Evolutionary conservation across 2,113 vertebrate species (phyloP), one percentile per base, ranked within the genome.

Genomic region (Ictidomys tridecemlineatus): DNA sequence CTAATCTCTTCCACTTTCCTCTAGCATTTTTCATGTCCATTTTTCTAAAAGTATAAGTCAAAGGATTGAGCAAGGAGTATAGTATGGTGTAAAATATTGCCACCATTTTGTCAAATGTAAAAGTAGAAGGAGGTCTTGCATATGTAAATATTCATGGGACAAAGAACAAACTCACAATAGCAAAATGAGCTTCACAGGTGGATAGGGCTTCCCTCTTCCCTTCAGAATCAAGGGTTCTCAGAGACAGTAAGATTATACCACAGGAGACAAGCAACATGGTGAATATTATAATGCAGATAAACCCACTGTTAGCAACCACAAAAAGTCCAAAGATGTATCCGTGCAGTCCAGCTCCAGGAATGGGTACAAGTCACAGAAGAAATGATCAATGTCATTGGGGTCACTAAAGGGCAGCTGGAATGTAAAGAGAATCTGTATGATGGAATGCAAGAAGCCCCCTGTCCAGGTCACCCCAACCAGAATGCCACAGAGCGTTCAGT

Each of bases 241-340:
- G 76, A 16, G 96, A 89, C 11, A 91, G 2, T 26, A 97, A 51
- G 70, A 97, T 96, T 69, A 97, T 37, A 67, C 86, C 86, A 24
- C 93, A 97, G 83, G 97, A 96, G 4, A 88, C 4, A 13, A 98
- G 77, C n/a, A 97, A 65, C 11, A 97, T 14, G 42, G 51, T 79
- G 53, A 93, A 93, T 6, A 58, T 69, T 18, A 87, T 58, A 2
- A 93, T 77, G 61, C 93, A 92, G 5, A 97, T 51, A 45, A 92
- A 61, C 5, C 97, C 97, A 94, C 94, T 97, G 70, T 95, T 98
- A 70, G 92, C 83, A 2, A 96, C 58, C 4, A 97, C 95, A 11
- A 97, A 30, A 61, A 96, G 5, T 7, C 87, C 93, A 45, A 85
- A 77, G 4, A 87, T 8, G 0, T 93, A 14, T 98, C 89, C 1